Base-by-base conservation (phyloP, 2,888 invertebrate genomes). In the Andrena marginata region DNA sequence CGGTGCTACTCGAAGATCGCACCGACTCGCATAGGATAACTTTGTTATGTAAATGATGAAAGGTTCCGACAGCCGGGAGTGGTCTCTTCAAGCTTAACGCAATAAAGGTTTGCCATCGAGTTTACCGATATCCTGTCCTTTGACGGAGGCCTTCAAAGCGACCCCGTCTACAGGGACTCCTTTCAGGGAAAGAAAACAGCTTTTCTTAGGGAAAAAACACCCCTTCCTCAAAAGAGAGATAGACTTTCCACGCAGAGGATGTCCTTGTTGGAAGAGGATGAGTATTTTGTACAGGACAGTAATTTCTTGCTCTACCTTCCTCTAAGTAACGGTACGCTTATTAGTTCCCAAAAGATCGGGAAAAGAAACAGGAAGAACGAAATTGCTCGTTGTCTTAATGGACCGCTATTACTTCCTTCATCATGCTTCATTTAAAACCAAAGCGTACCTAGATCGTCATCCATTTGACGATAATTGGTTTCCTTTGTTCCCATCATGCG, bases 121-220 rank as follows among this genome's bases (percentile, higher is more conserved):
- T 80, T 80, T 80, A 72, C 80, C 80, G 63, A 80, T 80, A 80
- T 80, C 80, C 80, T 80, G 72, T 54, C 62, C 80, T 80, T 80
- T 80, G 80, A 72, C 56, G 35, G 63, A 29, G 56, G 56, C 26
- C 59, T 35, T 79, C 67, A 80, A 79, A 72, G 72, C 29, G 23
- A 7, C 6, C 10, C 8, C 42, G 63, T 80, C 80, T 80, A 63
- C 72, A 63, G 62, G 23, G 20, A 29, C 5, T 54, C 42, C 42
- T 33, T 60, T 35, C 42, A 60, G 31, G 42, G 60, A 62, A 54
- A 54, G 80, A 48, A 79, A 79, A 64, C 70, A 62, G 67, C 75
- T 79, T 63, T 62, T n/a, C 56, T 63, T 16, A 13, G 63, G n/a
- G 48, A 35, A 42, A 10, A 56, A 67, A 71, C 59, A 31, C 65